Base-by-base conservation (phyloP, 2,113 vertebrate genomes). In the Telmatochromis bifrenatus region DNA sequence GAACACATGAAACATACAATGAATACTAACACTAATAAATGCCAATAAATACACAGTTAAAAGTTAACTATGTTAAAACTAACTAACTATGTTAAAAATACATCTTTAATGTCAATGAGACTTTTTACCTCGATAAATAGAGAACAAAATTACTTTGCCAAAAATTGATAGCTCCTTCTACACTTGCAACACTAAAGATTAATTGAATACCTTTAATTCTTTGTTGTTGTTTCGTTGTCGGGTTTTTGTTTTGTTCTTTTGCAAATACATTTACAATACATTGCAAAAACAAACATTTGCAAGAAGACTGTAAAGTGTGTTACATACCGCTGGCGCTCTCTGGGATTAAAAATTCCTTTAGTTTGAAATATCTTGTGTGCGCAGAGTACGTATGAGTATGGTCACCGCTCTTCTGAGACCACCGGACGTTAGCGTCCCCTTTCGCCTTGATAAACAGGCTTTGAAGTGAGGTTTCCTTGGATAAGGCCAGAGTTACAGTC, bases 331-430 rank as follows among this genome's bases (percentile, higher is more conserved):
- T 84, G 0, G 84, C 4, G 12, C 10, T 31, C 60, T 90, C 88
- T 7, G 84, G 53, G 37, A 95, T 93, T 0, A 97, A 80, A 47
- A 93, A 92, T 23, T 94, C 82, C 70, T 95, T 96, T 23, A 95
- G n/a, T 83, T 97, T 97, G 55, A 96, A 97, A 14, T 94, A 95
- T 91, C 94, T 94, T 15, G 51, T 91, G 37, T 91, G 51, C 4
- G 91, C 84, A 1, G 42, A 56, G 86, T 96, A 95, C 0, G 73
- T 82, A 1, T 39, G 2, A 2, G 4, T 90, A 5, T 2, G 2
- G 2, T 93, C 90, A 8, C 87, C 89, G 0, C 2, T 14, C 3
- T 8, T 82, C 11, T 35, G 51, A 2, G 90, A 85, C 96, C 96
- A 96, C 0, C 10, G 58, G 1, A 96, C 95, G 0, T 88, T 1